phyloP scores from a whole-genome alignment of 2,888 invertebrate genomes.

The Iselma pallidipennis region DNA sequence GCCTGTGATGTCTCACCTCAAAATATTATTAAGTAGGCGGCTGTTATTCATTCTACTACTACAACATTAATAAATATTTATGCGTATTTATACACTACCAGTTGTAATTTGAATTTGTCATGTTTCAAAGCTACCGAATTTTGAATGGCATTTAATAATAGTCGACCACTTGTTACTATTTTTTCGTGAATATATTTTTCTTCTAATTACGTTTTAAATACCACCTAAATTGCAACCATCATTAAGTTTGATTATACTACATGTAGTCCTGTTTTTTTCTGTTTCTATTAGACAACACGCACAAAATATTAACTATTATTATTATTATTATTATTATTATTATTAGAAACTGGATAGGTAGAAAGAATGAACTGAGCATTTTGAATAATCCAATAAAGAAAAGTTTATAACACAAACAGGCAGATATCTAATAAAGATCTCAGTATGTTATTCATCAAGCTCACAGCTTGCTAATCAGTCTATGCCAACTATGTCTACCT shows the following conservation, averaged over 20 bases:
- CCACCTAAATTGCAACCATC: neutral
- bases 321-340: neutral
- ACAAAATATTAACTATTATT: neutral
- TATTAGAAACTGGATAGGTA: slow-evolving; percentile 7
- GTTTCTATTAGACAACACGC: neutral
- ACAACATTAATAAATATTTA: slow-evolving; percentile 10
- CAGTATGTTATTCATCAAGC: slow-evolving; percentile 51
- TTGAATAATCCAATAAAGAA: slow-evolving; percentile 7
- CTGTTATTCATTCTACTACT: slow-evolving; percentile 6
- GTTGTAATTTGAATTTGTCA: slow-evolving; percentile 13
- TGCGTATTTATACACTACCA: neutral
- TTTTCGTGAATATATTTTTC: slow-evolving; percentile 1
- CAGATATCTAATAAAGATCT: slow-evolving; percentile 52
- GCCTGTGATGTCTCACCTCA: neutral
- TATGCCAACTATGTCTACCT: slow-evolving; percentile 44
- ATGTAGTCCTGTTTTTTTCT: neutral
- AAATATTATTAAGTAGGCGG: slow-evolving; percentile 6
- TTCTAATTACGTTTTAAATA: slow-evolving; percentile 10
- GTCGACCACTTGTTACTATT: slow-evolving; percentile 4
- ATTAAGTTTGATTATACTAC: neutral
- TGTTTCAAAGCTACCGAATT: slow-evolving; percentile 9
- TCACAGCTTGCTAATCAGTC: slow-evolving; percentile 56
- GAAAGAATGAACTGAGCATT: slow-evolving; percentile 30
- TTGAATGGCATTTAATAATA: neutral
- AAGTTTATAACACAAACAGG: slow-evolving; percentile 22